Evolutionary conservation across 2,888 invertebrate species (phyloP).

Genomic region (Charanyca ferruginea): DNA sequence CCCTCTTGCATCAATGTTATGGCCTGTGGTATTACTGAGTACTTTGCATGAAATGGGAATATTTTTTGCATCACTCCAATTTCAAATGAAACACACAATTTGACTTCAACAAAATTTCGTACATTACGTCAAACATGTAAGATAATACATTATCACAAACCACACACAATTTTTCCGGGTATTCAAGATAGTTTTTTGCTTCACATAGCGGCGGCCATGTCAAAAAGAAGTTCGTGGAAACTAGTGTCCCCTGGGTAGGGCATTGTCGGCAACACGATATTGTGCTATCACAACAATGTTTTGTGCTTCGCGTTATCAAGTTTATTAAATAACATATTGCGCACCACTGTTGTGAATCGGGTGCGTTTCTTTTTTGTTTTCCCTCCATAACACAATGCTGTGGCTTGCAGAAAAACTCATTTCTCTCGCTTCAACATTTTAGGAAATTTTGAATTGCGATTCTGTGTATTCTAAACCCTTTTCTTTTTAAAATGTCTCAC

Average conservation of each 20-base stretch:
- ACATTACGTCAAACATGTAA: background rate
- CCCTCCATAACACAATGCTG: slow-evolving; percentile 41
- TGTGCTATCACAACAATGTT: slow-evolving; percentile 51
- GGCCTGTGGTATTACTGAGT: too few species aligned
- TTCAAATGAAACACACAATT: slow-evolving; percentile 1
- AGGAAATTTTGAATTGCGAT: slow-evolving; percentile 39
- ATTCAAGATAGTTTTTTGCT: slow-evolving; percentile 35
- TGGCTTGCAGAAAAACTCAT: slow-evolving; percentile 45
- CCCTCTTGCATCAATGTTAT: too few species aligned
- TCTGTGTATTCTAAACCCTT: slow-evolving; percentile 5
- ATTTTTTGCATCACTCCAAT: background rate
- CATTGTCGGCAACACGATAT: slow-evolving; percentile 43
- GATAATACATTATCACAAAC: background rate
- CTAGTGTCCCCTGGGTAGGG: slow-evolving; percentile 42
- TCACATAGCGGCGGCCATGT: background rate
- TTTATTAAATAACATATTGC: slow-evolving; percentile 62
- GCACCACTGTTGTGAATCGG: slow-evolving; percentile 35
- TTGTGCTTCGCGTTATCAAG: slow-evolving; percentile 49
- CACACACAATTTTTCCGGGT: slow-evolving; percentile 15
- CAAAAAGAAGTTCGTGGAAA: slow-evolving; percentile 47
- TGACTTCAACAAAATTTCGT: background rate
- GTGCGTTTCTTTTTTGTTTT: slow-evolving; percentile 55
- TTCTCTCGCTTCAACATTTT: slow-evolving; percentile 46
- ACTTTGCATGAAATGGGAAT: background rate
- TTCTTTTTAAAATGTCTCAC: slow-evolving; percentile 16